Conservation (phyloP, 2,113 vertebrate genomes). For the Hippocampus mohnikei region DNA sequence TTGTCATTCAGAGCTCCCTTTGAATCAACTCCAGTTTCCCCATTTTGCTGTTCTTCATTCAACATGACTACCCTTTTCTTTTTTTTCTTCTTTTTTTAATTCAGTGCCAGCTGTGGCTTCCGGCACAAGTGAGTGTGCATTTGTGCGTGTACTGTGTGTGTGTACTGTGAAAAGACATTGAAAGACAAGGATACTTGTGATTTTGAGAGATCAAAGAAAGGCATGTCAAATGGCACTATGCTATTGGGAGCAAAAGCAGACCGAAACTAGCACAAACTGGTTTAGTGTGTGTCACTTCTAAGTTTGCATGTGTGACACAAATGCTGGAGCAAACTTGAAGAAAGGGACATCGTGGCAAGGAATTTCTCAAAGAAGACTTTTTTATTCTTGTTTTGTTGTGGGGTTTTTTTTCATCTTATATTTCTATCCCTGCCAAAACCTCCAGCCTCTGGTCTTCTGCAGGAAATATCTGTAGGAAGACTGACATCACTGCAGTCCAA, state of each 20-base stretch:
- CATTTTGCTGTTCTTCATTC: slow-evolving; percentile 27
- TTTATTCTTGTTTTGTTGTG: not conserved
- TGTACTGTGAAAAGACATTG: slow-evolving; percentile 28
- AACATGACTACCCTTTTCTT: slow-evolving; percentile 23
- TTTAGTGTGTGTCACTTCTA: slow-evolving; percentile 23
- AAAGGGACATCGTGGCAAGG: slow-evolving; percentile 3
- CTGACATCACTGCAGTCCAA: too few species aligned
- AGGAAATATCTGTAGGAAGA: too few species aligned
- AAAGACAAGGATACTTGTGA: slow-evolving; percentile 37
- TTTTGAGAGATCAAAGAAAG: slow-evolving; percentile 63
- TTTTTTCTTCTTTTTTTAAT: slow-evolving; percentile 14
- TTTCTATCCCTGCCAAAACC: too few species aligned
- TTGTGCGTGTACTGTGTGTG: slow-evolving; percentile 19
- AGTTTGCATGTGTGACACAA: slow-evolving; percentile 18
- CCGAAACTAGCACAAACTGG: slow-evolving; percentile 6
- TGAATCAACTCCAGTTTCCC: slow-evolving; percentile 36
- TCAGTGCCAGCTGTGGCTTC: slow-evolving; percentile 34
- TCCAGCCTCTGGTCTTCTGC: too few species aligned
- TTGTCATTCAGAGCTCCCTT: slow-evolving; percentile 20
- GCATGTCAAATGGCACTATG: slow-evolving; percentile 39
- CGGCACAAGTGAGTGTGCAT: slow-evolving; percentile 37
- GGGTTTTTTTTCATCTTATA: too few species aligned
- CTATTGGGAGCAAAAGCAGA: slow-evolving; percentile 17
- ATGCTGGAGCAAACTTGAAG: slow-evolving; percentile 8
- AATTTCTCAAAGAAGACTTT: not conserved